Conservation (phyloP, 1,140 invertebrate genomes). For the Heliothis subflexa region DNA sequence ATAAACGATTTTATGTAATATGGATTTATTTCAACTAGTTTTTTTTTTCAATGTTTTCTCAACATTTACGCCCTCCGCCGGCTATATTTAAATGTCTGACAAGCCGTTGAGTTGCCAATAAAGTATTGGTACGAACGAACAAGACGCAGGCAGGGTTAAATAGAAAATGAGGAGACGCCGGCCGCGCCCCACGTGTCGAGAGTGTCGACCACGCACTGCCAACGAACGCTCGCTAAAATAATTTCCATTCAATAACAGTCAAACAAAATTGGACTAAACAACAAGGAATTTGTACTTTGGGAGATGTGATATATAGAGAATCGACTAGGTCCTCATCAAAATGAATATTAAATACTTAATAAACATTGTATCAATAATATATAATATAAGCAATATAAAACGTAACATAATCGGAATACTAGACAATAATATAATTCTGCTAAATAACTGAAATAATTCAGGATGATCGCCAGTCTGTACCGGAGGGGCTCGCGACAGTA, state of each 20-base stretch:
- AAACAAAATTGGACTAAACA: conserved; percentile 88
- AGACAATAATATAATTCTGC: conserved; percentile 86
- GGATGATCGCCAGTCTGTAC: conserved; percentile 71
- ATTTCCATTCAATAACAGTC: conserved; percentile 85
- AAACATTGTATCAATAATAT: conserved; percentile 86
- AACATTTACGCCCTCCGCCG: conserved; percentile 50
- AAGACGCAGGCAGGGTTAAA: conserved; percentile 33
- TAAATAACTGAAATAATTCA: conserved; percentile 85
- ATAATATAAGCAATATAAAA: conserved; percentile 86
- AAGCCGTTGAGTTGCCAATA: conserved; percentile 14
- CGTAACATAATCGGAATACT: conserved; percentile 86
- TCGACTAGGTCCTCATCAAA: conserved; percentile 86
- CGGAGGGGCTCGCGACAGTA: conserved; percentile 43
- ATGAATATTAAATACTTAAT: conserved; percentile 85
- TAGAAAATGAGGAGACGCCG: conserved; percentile 36
- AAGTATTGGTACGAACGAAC: conserved; percentile 42
- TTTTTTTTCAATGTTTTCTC: conserved; percentile 50
- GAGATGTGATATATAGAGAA: conserved; percentile 87
- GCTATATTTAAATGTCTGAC: conserved; percentile 36
- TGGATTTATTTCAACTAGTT: conserved; percentile 57
- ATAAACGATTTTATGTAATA: conserved; percentile 53
- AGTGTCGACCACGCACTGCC: conserved; percentile 22
- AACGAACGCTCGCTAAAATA: conserved; percentile 78
- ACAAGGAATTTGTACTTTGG: conserved; percentile 88
- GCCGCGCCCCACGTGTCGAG: background rate